Evolutionary conservation across 1,140 invertebrate species (phyloP), one percentile per base, ranked within the genome.

Genomic region (Caenorhabditis brenneri): DNA sequence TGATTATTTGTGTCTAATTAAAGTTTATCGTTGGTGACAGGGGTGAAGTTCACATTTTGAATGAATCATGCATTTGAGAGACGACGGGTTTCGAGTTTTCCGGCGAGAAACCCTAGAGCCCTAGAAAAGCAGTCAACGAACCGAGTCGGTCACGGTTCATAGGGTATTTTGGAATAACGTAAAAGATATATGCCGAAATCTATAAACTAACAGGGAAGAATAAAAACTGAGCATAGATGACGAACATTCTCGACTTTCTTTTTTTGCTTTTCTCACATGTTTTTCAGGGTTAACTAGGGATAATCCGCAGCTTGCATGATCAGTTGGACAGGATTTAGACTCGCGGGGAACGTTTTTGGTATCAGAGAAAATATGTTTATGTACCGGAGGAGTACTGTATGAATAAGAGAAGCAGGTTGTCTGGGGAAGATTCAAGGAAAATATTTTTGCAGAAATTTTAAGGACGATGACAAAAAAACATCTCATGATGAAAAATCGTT

Each of bases 141-240:
- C 65, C 65, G 65, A 4, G n/a, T 42, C 65, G 36, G 65, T 46
- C 65, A 74, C 24, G 65, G 65, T 74, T 74, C 65, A 74, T 42
- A 42, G n/a, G 36, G n/a, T 74, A 24, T 42, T 42, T 7, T 4
- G 65, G 65, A 74, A 74, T 74, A 74, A 42, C 65, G 36, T 19
- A 65, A 39, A 36, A 27, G 33, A 39, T 4, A 36, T 65, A 9
- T 15, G 31, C n/a, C 19, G 31, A 36, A 65, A 65, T 65, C 60
- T 33, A 39, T 39, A 19, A 27, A 65, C 60, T 58, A 29, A 29
- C 24, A 29, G 53, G 2, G 22, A 65, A 9, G 16, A n/a, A n/a
- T 51, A n/a, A 19, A n/a, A 51, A 55, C 19, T 12, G 22, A 46
- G 65, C 36, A 42, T 24, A 15, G 7, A 74, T 74, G 36, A 74